Conservation (phyloP, 2,113 vertebrate species). For the Mesembrinibis cayennensis region DNA sequence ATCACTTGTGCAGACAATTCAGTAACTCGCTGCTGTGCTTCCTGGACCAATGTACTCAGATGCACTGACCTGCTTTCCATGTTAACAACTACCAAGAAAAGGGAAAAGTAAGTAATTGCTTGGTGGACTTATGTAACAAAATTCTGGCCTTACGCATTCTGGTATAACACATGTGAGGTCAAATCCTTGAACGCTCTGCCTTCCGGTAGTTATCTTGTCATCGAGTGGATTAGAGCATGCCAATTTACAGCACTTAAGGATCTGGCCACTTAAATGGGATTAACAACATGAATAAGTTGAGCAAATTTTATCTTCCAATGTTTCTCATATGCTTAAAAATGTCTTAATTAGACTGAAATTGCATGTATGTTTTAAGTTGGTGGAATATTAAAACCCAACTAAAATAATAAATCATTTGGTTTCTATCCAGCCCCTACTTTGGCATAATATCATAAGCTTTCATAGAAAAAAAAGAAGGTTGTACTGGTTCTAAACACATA, state of each 20-base stretch:
- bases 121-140: background rate
- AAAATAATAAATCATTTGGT: background rate
- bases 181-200: background rate
- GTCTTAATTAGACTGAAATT: background rate
- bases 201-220: background rate
- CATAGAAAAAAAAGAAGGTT: background rate
- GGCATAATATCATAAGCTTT: background rate
- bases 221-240: background rate
- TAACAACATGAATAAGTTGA: background rate
- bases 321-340: background rate
- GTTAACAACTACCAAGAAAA: constrained; percentile 77
- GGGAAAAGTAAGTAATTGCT: background rate
- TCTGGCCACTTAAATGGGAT: background rate
- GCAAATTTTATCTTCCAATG: background rate
- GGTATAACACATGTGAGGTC: background rate
- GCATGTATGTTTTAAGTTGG: background rate
- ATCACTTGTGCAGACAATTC: constrained; percentile 83
- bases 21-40: constrained; percentile 85
- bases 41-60: constrained; percentile 82
- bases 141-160: background rate
- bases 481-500: background rate
- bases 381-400: background rate
- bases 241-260: background rate
- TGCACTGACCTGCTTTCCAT: constrained; percentile 85
- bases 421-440: background rate